Conservation (phyloP, 2,797 vertebrate species). For the Peromyscus attwateri region DNA sequence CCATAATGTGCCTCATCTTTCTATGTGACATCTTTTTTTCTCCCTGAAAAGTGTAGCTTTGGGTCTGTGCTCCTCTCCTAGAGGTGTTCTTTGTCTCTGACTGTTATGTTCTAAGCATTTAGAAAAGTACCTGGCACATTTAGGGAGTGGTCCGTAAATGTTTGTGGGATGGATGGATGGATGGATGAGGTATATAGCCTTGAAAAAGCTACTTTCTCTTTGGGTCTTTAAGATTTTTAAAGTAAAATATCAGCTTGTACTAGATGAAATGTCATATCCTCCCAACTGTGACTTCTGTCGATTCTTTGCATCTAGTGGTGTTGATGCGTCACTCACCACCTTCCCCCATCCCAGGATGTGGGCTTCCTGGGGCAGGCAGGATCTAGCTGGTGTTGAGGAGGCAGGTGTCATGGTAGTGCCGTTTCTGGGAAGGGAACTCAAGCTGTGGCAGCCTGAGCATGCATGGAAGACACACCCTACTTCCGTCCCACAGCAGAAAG, state of each 20-base stretch:
- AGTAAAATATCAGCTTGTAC: conserved; percentile 2
- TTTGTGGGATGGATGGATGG: conserved; percentile 22
- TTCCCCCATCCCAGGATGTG: neutral
- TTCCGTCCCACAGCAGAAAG: neutral
- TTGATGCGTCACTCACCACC: neutral
- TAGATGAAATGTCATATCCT: neutral
- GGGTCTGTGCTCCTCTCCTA: neutral
- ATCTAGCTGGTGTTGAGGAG: neutral
- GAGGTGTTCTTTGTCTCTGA: neutral
- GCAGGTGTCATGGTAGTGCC: neutral
- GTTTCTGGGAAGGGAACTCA: neutral
- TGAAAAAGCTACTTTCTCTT: conserved; percentile 50
- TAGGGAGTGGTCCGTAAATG: neutral
- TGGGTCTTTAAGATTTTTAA: neutral
- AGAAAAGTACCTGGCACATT: neutral
- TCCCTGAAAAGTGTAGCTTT: neutral
- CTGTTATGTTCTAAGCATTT: neutral
- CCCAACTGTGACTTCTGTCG: neutral
- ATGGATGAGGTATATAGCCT: neutral
- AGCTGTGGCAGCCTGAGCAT: neutral
- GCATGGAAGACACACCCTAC: neutral
- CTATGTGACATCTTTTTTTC: neutral
- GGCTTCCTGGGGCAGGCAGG: neutral
- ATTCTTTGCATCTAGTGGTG: neutral
- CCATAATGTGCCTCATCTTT: neutral